Base-by-base conservation (phyloP, 2,797 vertebrate genomes). In the Sebastes nivosus region DNA sequence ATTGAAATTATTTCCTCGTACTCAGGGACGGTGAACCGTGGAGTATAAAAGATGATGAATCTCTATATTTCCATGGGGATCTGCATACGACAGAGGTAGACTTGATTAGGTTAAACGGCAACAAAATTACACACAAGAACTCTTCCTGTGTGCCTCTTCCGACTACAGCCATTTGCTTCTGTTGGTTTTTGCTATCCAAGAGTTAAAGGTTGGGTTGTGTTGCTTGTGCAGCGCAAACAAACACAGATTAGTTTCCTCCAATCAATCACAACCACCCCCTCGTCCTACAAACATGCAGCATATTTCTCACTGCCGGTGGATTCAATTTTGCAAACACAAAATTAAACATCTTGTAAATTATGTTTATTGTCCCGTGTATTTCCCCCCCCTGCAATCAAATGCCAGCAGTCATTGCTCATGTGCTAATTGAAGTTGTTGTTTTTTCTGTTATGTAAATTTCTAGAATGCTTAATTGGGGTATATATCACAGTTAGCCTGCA, bases 21-120 rank as follows among this genome's bases (percentile, higher is more conserved):
- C 93, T 94, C 84, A 80, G 88, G 91, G 92, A 94, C 83, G 63
- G 87, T 90, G 90, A 94, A 95, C 91, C 94, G 78, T 94, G 92
- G 92, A 94, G 93, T 93, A 95, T 94, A 93, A 95, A 94, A 95
- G 93, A 93, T 94, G 92, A 95, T 93, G 93, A 96, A 96, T 96
- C 94, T 95, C 90, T 90, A 87, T 95, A 94, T 96, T 95, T 95
- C 93, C 94, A 87, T 65, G 60, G 94, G 94, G 95, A 95, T 94
- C 87, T 90, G 87, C 78, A 58, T 79, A 90, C 75, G 87, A 94
- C 89, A 88, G 92, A 93, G 92, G 91, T 81, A 91, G 94, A 93
- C 87, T 92, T 91, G 92, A 96, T 95, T 95, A 95, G 91, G 86
- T 90, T 91, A 80, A 94, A 92, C 79, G 14, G 84, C 75, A 84